These are phyloP conservation scores for Thalassoma bifasciatum DNA, from an alignment of 2,113 vertebrate genomes.

Conservation along the genomic window DNA sequence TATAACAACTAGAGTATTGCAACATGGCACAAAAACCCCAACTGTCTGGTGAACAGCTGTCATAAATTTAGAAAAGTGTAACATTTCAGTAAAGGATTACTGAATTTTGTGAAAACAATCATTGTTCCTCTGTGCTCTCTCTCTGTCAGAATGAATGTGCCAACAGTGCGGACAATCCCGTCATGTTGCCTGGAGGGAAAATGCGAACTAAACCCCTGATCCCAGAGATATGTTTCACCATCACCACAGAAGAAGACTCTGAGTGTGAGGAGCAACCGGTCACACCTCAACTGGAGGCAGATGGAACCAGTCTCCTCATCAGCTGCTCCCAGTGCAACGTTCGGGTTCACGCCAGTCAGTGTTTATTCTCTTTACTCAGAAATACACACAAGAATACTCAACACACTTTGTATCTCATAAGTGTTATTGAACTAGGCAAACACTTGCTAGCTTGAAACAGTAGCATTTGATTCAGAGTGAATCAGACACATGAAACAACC, in stretches of 20 bases:
- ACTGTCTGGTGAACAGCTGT: too few species aligned
- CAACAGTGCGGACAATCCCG: slow-evolving; percentile 69
- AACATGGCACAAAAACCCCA: too few species aligned
- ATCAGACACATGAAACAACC: too few species aligned
- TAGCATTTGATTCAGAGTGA: too few species aligned
- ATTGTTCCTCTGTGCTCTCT: background rate
- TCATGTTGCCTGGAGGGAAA: slow-evolving; percentile 53
- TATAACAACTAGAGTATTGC: too few species aligned
- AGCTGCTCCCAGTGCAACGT: slow-evolving; percentile 93
- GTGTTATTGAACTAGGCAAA: too few species aligned
- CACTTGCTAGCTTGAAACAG: too few species aligned
- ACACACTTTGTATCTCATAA: background rate
- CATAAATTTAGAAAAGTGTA: too few species aligned
- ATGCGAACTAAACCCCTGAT: slow-evolving; percentile 94
- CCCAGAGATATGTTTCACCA: slow-evolving; percentile 96
- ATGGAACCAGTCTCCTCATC: slow-evolving; percentile 93
- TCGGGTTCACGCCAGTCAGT: slow-evolving; percentile 95
- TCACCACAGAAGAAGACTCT: slow-evolving; percentile 86
- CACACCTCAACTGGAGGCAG: slow-evolving; percentile 90
- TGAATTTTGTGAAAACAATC: too few species aligned
- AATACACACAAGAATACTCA: background rate
- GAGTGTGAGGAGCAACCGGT: slow-evolving; percentile 84
- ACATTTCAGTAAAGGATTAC: too few species aligned
- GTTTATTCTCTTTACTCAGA: background rate
- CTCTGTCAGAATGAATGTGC: slow-evolving; percentile 85